Conservation (phyloP, 1,140 invertebrate species). For the Globodera ellingtonae region DNA sequence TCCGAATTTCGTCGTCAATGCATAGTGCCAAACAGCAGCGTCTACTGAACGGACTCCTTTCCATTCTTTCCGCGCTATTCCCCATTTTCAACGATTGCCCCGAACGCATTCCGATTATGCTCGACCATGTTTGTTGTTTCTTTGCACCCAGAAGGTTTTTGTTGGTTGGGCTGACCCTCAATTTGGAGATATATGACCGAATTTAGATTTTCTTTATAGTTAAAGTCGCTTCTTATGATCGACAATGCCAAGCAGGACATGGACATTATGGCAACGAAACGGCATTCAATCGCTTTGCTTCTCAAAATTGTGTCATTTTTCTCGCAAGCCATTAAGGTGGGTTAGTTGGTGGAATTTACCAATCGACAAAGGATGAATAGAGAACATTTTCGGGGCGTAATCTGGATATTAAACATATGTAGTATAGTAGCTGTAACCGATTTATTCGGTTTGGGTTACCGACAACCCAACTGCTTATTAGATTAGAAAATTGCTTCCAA, state of each 20-base stretch:
- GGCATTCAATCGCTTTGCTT: constrained; percentile 49
- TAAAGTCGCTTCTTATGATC: constrained; percentile 33
- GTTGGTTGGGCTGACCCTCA: neutral
- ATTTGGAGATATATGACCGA: neutral
- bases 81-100: constrained; percentile 38
- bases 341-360: constrained; percentile 5
- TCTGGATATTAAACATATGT: no score
- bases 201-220: constrained; percentile 23
- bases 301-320: constrained; percentile 44
- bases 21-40: constrained; percentile 2
- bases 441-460: no score
- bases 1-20: neutral
- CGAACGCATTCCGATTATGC: constrained; percentile 43
- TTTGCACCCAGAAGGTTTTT: neutral
- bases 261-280: constrained; percentile 43
- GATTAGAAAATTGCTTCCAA: constrained; percentile 13
- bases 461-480: no score
- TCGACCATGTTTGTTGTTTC: constrained; percentile 34
- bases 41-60: constrained; percentile 47
- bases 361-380: neutral
- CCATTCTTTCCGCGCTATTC: constrained; percentile 55
- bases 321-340: constrained; percentile 39
- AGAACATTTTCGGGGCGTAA: no score
- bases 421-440: no score
- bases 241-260: constrained; percentile 30